Conservation (phyloP, 64 coral and sea anemone genomes). For the Pachyseris speciosa region DNA sequence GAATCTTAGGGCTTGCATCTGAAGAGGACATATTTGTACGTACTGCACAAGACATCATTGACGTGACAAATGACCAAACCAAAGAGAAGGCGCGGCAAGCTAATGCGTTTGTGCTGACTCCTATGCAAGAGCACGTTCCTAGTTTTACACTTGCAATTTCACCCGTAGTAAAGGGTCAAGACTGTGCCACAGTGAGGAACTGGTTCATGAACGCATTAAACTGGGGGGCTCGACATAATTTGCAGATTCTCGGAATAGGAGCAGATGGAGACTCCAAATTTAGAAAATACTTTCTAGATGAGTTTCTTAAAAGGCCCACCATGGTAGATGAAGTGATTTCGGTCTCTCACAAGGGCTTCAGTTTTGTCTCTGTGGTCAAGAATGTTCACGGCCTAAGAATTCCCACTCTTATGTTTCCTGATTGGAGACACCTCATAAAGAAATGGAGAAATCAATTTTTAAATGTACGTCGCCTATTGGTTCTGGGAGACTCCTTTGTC, state of each 20-base stretch:
- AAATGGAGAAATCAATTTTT: slow-evolving; percentile 70
- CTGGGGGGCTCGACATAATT: slow-evolving; percentile 2
- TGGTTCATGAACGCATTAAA: slow-evolving; percentile 24
- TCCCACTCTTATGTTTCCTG: slow-evolving; percentile 24
- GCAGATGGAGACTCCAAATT: slow-evolving; percentile 49
- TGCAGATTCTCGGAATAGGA: slow-evolving; percentile 11
- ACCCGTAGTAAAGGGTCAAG: slow-evolving; percentile 29
- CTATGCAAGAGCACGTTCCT: slow-evolving; percentile 39
- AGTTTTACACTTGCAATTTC: neutral
- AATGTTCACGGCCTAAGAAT: neutral
- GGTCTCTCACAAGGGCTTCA: neutral
- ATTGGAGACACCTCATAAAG: slow-evolving; percentile 65
- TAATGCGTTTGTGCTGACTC: slow-evolving; percentile 38
- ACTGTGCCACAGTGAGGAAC: neutral
- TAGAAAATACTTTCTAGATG: slow-evolving; percentile 20
- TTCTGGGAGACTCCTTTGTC: slow-evolving; percentile 26
- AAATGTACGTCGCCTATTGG: slow-evolving; percentile 20
- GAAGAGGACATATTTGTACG: slow-evolving; percentile 16
- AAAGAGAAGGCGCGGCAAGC: slow-evolving; percentile 40
- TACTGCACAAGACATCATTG: slow-evolving; percentile 30
- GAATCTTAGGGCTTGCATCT: slow-evolving; percentile 16
- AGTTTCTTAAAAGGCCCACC: neutral
- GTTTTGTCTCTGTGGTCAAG: neutral
- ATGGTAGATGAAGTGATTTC: neutral
- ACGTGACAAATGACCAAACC: neutral